Evolutionary conservation across 2,797 vertebrate genomes (phyloP).

Genomic region (Melanogrammus aeglefinus): DNA sequence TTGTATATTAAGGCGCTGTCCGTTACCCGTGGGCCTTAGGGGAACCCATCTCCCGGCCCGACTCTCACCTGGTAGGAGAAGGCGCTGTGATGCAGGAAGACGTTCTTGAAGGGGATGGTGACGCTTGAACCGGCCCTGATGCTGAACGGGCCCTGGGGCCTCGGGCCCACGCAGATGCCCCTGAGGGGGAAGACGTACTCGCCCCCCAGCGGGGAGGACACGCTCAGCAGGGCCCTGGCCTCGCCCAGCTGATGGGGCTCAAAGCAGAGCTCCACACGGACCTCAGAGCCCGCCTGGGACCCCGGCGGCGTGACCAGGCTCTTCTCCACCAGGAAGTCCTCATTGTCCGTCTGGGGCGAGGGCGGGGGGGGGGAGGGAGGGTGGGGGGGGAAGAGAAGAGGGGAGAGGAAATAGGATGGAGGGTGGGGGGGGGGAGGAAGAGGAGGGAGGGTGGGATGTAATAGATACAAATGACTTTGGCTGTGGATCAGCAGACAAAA

Average conservation of each 20-base stretch:
- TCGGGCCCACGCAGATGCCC: slow-evolving; percentile 74
- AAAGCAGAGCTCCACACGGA: slow-evolving; percentile 77
- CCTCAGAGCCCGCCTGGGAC: slow-evolving; percentile 69
- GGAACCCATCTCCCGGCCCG: too few relatives aligned
- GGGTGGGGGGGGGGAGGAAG: too few relatives aligned
- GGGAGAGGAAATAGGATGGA: too few relatives aligned
- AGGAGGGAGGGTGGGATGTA: not conserved
- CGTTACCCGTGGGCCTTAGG: too few relatives aligned
- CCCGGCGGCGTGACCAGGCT: slow-evolving; percentile 58
- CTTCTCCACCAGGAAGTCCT: slow-evolving; percentile 77
- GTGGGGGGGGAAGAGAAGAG: not conserved
- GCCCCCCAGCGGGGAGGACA: slow-evolving; percentile 69
- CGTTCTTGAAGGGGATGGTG: slow-evolving; percentile 84
- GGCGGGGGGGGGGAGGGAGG: not conserved
- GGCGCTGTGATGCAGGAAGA: slow-evolving; percentile 73
- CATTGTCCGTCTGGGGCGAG: slow-evolving; percentile 68
- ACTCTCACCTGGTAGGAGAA: slow-evolving; percentile 67
- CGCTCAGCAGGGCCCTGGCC: slow-evolving; percentile 66
- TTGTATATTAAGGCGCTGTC: too few relatives aligned
- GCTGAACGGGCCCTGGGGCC: slow-evolving; percentile 80
- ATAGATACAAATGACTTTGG: not conserved
- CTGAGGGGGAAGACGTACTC: slow-evolving; percentile 80
- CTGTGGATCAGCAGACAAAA: slow-evolving; percentile 1
- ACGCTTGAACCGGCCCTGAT: slow-evolving; percentile 67
- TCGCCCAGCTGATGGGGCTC: slow-evolving; percentile 83